These are phyloP conservation scores for Sylvietta virens DNA, from an alignment of 2,113 vertebrate genomes.

Conservation along the genomic window DNA sequence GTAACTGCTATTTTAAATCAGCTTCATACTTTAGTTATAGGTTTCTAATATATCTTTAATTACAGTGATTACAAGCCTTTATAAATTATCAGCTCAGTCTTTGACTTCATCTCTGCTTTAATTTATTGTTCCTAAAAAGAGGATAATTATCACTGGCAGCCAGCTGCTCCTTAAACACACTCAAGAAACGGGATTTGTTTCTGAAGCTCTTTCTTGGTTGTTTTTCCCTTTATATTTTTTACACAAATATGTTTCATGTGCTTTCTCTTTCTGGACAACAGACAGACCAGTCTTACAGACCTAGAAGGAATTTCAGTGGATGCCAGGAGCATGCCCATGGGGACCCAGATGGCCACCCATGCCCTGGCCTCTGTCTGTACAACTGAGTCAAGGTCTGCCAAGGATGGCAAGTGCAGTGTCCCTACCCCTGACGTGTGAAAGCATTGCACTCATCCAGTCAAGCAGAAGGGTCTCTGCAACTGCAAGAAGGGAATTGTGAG, in stretches of 20 bases:
- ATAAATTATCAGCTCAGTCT: conserved; percentile 2
- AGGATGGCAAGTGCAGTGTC: too few relatives aligned
- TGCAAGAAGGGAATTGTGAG: background rate
- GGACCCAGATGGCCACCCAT: background rate
- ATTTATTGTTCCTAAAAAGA: conserved; percentile 23
- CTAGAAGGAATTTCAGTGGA: background rate
- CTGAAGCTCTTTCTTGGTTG: background rate
- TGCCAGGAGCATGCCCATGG: background rate
- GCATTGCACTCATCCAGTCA: background rate
- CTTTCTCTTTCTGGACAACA: background rate
- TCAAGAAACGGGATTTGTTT: background rate
- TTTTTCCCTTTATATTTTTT: background rate
- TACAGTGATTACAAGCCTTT: background rate
- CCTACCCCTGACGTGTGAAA: background rate
- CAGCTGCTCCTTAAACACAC: background rate
- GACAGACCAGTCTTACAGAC: background rate
- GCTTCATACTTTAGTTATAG: background rate
- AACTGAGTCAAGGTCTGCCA: background rate
- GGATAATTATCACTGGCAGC: background rate
- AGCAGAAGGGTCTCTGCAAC: background rate
- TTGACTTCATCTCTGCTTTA: background rate
- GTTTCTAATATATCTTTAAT: conserved; percentile 21
- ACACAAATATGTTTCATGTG: background rate
- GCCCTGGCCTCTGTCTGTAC: background rate
- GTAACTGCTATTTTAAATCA: background rate